Evolutionary conservation across 2,113 vertebrate species (phyloP), one percentile per base, ranked within the genome.

Genomic region (Zosterops hypoxanthus): DNA sequence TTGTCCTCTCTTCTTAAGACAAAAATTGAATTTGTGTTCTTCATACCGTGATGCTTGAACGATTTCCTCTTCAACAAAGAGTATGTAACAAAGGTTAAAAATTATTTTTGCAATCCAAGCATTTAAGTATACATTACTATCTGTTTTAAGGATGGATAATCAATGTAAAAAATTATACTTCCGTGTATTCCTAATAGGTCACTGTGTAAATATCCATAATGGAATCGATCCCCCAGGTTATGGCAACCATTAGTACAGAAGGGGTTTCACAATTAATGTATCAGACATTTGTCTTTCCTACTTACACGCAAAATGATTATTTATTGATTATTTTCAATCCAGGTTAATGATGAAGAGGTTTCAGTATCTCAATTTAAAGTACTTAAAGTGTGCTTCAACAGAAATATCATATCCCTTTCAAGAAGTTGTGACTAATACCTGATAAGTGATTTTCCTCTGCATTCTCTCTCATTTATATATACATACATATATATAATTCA

Each of bases 171-270:
- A 96, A 97, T 95, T 69, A 96, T 94, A 95, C 81, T 84, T 96
- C 85, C 50, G 25, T 97, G 95, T 97, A 96, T 97, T 95, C 89
- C 94, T 95, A 95, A 95, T 96, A 92, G 96, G 96, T 97, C 77
- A 55, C 87, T 97, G 95, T 95, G 96, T 98, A 98, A 98, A 97
- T 98, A 98, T 97, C 96, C 91, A 82, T 97, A 97, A 97, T 97
- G 94, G 92, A 96, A 98, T 97, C 94, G 97, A 98, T 98, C 90
- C 72, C 69, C 84, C 81, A 90, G 92, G 66, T 94, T 70, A 69
- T 95, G 83, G 91, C 82, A 96, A 94, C 77, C 92, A 97, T 97
- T 97, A 96, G 95, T 96, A 93, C 60, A 89, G 91, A 96, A 66
- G 82, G 82, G 26, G 59, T 93, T 97, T 97, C 91, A 96, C 85